These are phyloP conservation scores for Passer montanus DNA, from an alignment of 2,113 vertebrate genomes.

Conservation along the genomic window DNA sequence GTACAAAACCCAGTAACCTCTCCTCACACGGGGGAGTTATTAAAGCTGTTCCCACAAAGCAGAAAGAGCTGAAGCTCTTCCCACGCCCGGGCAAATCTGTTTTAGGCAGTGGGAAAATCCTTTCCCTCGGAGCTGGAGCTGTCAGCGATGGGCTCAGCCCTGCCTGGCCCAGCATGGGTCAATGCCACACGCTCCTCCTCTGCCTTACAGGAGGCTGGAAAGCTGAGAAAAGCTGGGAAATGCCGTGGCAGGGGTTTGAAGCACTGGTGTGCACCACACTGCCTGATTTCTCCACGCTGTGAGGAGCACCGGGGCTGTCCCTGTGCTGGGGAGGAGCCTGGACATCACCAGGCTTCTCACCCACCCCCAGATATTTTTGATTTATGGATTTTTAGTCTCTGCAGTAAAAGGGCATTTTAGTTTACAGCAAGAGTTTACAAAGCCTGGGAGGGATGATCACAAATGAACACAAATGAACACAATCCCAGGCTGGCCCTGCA, in stretches of 20 bases:
- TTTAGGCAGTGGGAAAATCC: constrained; percentile 55
- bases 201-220: background rate
- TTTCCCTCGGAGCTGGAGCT: background rate
- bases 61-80: constrained; percentile 13
- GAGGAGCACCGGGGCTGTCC: fast-evolving
- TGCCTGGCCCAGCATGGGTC: background rate
- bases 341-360: background rate
- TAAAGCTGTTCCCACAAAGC: constrained; percentile 64
- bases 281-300: fast-evolving
- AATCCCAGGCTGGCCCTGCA: fast-evolving
- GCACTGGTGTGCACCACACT: fast-evolving
- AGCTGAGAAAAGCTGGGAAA: background rate
- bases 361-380: background rate
- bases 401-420: background rate
- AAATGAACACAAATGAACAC: background rate
- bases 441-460: background rate
- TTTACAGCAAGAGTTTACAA: background rate
- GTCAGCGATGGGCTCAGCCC: background rate
- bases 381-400: background rate
- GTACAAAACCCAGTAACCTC: constrained; percentile 54
- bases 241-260: fast-evolving
- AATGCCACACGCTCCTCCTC: background rate
- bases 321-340: background rate
- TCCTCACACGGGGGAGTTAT: constrained; percentile 57
- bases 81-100: constrained; percentile 36